A percentile compares a stretch with the other conserved stretches of the same genome.
These are phyloP conservation scores for Onychostoma macrolepis DNA, from an alignment of 2,113 vertebrate genomes.

Conservation along the genomic window DNA sequence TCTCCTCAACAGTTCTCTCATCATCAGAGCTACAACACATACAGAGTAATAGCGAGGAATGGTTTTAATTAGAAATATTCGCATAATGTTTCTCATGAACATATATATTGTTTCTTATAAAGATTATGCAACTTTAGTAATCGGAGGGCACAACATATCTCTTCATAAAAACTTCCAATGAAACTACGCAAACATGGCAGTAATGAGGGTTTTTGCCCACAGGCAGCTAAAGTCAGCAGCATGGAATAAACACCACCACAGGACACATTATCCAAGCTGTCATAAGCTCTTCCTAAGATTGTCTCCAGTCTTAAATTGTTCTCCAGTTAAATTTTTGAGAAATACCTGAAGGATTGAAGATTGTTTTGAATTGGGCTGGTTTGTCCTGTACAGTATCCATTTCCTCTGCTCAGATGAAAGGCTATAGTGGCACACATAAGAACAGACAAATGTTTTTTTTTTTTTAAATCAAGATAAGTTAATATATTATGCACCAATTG, in stretches of 20 bases:
- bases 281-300: not conserved
- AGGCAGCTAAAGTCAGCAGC: not conserved
- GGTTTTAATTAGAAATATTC: not conserved
- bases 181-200: not conserved
- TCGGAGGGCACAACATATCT: not conserved
- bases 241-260: not conserved
- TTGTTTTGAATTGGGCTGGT: not conserved
- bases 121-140: not conserved
- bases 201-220: not conserved
- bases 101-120: not conserved
- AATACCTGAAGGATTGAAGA: constrained; percentile 34
- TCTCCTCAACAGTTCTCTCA: constrained; percentile 24
- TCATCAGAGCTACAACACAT: constrained; percentile 16
- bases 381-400: not conserved
- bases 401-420: not conserved
- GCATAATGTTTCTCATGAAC: not conserved
- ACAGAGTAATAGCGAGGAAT: not conserved
- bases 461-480: not conserved
- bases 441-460: not conserved
- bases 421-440: not conserved
- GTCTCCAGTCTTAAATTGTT: not conserved
- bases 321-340: not conserved
- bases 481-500: not conserved
- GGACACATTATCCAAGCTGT: not conserved
- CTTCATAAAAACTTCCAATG: not conserved